Conservation (phyloP, 2,113 vertebrate genomes). For the Oxygymnocypris stewartii region DNA sequence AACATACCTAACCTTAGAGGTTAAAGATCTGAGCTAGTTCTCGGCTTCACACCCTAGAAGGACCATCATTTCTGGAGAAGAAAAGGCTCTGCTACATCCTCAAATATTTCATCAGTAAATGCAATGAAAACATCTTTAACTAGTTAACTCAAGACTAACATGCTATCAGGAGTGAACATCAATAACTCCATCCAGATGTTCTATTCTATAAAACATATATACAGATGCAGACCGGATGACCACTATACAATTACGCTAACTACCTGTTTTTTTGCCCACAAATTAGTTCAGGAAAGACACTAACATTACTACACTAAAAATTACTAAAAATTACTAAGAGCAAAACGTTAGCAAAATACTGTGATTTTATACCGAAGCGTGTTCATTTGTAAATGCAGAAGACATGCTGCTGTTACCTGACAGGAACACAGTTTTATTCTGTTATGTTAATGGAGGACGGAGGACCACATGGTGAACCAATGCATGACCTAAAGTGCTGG, state of each 20-base stretch:
- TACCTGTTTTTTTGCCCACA: slow-evolving; percentile 27
- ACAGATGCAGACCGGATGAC: slow-evolving; percentile 34
- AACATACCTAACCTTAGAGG: slow-evolving; percentile 22
- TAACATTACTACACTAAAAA: slow-evolving; percentile 30
- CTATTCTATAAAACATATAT: slow-evolving; percentile 25
- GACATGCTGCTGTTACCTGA: neutral
- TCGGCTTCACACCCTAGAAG: neutral
- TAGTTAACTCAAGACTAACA: neutral
- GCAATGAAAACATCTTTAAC: neutral
- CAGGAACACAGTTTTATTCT: neutral
- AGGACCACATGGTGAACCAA: neutral
- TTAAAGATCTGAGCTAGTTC: slow-evolving; percentile 14
- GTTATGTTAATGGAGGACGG: neutral
- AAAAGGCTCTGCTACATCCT: slow-evolving; percentile 7
- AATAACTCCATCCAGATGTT: slow-evolving; percentile 46
- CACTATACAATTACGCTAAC: slow-evolving; percentile 7
- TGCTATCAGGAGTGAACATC: slow-evolving; percentile 13
- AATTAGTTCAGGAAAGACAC: slow-evolving; percentile 39
- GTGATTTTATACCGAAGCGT: neutral
- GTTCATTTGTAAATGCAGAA: slow-evolving; percentile 9
- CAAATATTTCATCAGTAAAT: neutral
- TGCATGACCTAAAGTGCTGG: slow-evolving; percentile 13
- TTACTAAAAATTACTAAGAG: neutral
- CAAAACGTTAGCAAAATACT: slow-evolving; percentile 20
- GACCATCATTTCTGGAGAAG: neutral